These are phyloP conservation scores for Sorex maritimensis DNA, from an alignment of 2,797 vertebrate genomes.

Conservation along the genomic window DNA sequence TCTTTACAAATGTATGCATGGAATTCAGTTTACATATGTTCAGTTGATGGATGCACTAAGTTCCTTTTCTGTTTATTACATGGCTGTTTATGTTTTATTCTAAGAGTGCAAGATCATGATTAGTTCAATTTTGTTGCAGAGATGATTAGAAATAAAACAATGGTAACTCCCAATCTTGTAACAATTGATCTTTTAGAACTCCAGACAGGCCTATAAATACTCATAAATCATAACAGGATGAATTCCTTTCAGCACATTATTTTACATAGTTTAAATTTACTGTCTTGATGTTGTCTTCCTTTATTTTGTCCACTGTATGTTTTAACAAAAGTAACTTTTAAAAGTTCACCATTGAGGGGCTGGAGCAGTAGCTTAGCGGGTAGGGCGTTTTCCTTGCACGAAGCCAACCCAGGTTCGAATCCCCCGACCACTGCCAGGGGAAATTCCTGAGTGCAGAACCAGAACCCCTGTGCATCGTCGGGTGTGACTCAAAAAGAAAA, in stretches of 20 bases:
- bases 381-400: too few relatives aligned
- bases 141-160: constrained; percentile 7
- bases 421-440: too few relatives aligned
- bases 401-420: too few relatives aligned
- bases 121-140: not conserved
- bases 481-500: too few relatives aligned
- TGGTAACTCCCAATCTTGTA: constrained; percentile 5
- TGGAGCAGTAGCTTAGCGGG: too few relatives aligned
- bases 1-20: constrained; percentile 2
- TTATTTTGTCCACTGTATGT: constrained; percentile 5
- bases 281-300: not conserved
- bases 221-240: not conserved
- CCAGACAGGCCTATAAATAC: not conserved
- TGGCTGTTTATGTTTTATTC: not conserved
- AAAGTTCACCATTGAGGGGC: not conserved
- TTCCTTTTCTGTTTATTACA: constrained; percentile 5
- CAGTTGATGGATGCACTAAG: not conserved
- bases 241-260: not conserved
- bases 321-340: not conserved
- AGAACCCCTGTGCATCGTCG: too few relatives aligned
- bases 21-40: not conserved
- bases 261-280: not conserved
- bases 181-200: not conserved
- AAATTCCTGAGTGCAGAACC: too few relatives aligned
- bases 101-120: not conserved